Conservation (phyloP, 2,113 vertebrate genomes). For the Geothlypis trichas region DNA sequence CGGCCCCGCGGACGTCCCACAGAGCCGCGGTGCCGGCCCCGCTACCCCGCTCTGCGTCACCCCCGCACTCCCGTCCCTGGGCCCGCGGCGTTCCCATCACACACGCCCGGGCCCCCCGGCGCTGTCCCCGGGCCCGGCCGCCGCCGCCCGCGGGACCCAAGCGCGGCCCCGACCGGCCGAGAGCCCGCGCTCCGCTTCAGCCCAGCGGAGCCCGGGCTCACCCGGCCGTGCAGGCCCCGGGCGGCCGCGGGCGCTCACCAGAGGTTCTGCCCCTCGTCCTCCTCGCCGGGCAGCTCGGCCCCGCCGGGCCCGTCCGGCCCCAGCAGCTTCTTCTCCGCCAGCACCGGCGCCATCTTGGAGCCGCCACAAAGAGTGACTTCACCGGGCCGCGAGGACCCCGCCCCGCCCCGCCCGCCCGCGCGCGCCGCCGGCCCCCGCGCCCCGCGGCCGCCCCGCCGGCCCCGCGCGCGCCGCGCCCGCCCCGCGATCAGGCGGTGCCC, state of each 20-base stretch:
- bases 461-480: too few relatives aligned
- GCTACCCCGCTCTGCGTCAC: background rate
- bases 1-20: fast-evolving
- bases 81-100: background rate
- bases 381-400: too few relatives aligned
- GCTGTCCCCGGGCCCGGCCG: background rate
- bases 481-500: too few relatives aligned
- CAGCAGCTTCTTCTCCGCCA: background rate
- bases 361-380: background rate
- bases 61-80: fast-evolving
- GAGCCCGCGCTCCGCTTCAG: background rate
- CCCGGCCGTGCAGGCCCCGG: too few relatives aligned
- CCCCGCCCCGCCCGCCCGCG: too few relatives aligned
- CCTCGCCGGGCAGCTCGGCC: background rate
- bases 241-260: background rate
- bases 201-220: background rate
- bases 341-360: background rate
- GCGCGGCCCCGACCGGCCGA: background rate
- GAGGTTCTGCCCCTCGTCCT: background rate
- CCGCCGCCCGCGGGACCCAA: background rate
- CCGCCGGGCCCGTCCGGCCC: background rate
- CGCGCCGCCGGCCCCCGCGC: background rate
- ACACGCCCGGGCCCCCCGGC: background rate
- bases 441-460: background rate
- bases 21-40: background rate